Base-by-base conservation (phyloP, 1,140 invertebrate species). In the Caenorhabditis briggsae region DNA sequence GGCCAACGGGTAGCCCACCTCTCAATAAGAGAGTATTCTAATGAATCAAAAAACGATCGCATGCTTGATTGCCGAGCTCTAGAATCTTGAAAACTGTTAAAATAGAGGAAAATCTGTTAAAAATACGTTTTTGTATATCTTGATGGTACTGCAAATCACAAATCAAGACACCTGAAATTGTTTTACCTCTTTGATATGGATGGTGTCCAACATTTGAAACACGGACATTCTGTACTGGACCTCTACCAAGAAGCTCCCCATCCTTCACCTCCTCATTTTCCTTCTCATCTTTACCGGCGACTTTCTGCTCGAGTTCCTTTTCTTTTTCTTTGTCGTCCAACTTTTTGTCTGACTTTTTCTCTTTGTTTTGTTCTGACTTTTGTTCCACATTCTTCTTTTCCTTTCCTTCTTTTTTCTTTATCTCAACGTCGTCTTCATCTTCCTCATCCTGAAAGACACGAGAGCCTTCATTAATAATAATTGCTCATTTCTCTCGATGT, bases 231-330 rank as follows among this genome's bases (percentile, higher is more conserved):
- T 91, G 87, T 20, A 92, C 89, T 16, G 91, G 91, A 16, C 91
- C 91, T 33, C 91, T 90, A 12, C 92, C 90, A 7, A 92, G 23
- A 55, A 92, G 86, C 14, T 90, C 88, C 1, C 83, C 88, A 46
- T 89, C 87, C 12, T 70, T 82, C 20, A 89, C 82, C 14, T 56
- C 56, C 41, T 90, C 88, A 16, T 23, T 74, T 16, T 86, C 33
- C 33, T 55, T 41, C 33, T 33, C 33, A 33, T 33, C 33, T 33
- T 33, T 33, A 33, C 33, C 33, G 33, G 1, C 33, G 33, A 3
- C 33, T 33, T 33, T 33, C 3, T 33, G 33, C 33, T 33, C 33
- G 33, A 33, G 1, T 82, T 64, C 82, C 41, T 85, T n/a, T 48
- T 87, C 56, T 1, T 86, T 46, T n/a, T 86, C 53, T 41, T 33